Evolutionary conservation across 2,797 vertebrate species (phyloP).

Genomic region (Chrosomus eos): DNA sequence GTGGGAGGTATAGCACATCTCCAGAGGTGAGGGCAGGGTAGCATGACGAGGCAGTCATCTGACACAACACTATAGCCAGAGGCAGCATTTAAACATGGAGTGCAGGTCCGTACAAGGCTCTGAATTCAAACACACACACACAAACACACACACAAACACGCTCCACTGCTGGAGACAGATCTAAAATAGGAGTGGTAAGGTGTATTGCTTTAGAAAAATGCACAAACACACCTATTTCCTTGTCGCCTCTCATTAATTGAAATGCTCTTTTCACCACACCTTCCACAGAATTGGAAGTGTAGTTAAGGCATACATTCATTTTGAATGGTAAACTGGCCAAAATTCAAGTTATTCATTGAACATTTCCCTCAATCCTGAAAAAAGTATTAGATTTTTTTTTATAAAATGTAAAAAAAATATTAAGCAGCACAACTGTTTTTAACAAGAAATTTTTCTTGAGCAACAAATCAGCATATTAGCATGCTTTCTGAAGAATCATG

Average conservation of each 20-base stretch:
- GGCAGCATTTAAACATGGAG: neutral
- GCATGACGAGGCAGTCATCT: constrained; percentile 31
- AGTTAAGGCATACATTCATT: neutral
- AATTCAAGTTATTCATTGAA: too few species aligned
- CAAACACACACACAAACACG: neutral
- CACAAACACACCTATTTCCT: constrained; percentile 6
- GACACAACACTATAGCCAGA: constrained; percentile 26
- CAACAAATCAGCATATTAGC: too few species aligned
- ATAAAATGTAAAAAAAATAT: too few species aligned
- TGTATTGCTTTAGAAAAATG: constrained; percentile 4
- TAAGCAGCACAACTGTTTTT: too few species aligned
- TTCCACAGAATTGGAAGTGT: neutral
- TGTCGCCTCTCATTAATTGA: neutral
- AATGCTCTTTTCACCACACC: neutral
- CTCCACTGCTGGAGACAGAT: neutral
- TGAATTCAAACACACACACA: neutral
- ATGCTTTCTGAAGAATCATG: too few species aligned
- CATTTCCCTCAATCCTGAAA: too few species aligned
- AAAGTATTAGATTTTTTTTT: too few species aligned
- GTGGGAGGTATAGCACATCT: constrained; percentile 22
- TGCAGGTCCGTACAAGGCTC: constrained; percentile 35
- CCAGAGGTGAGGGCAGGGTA: constrained; percentile 30
- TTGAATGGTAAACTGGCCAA: too few species aligned
- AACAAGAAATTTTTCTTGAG: too few species aligned
- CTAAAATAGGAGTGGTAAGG: constrained; percentile 12